Evolutionary conservation across 2,797 vertebrate genomes (phyloP).

Genomic region (Tadarida brasiliensis): DNA sequence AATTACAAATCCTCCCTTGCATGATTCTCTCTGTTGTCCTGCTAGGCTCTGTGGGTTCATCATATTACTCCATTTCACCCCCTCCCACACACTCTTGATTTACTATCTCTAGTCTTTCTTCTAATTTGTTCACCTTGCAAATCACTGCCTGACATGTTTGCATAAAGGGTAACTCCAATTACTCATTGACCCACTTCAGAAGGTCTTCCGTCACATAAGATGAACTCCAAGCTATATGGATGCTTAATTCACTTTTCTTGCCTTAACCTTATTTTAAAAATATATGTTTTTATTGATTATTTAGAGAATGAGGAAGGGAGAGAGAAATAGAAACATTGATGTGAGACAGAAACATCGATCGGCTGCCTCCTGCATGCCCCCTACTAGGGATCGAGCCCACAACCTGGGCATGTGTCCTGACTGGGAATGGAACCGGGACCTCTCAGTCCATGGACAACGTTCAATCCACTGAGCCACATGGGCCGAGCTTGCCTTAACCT

Average conservation of each 20-base stretch:
- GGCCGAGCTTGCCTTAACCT: not conserved
- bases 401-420: too few species aligned
- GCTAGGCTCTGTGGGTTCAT: not conserved
- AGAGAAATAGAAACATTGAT: too few species aligned
- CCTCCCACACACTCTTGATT: not conserved
- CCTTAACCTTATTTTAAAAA: not conserved
- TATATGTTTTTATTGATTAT: too few species aligned
- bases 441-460: too few species aligned
- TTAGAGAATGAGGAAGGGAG: too few species aligned
- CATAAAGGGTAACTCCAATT: not conserved
- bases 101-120: not conserved
- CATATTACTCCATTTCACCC: not conserved
- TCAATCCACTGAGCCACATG: too few species aligned
- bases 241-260: not conserved
- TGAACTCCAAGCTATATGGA: not conserved
- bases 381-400: too few species aligned
- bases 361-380: too few species aligned
- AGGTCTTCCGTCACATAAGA: not conserved
- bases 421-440: too few species aligned
- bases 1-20: not conserved
- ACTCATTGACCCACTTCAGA: not conserved
- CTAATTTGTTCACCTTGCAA: not conserved
- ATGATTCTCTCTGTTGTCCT: not conserved
- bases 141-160: not conserved
- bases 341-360: too few species aligned